phyloP scores from a whole-genome alignment of 2,888 invertebrate species.

The Iphiclides podalirius region DNA sequence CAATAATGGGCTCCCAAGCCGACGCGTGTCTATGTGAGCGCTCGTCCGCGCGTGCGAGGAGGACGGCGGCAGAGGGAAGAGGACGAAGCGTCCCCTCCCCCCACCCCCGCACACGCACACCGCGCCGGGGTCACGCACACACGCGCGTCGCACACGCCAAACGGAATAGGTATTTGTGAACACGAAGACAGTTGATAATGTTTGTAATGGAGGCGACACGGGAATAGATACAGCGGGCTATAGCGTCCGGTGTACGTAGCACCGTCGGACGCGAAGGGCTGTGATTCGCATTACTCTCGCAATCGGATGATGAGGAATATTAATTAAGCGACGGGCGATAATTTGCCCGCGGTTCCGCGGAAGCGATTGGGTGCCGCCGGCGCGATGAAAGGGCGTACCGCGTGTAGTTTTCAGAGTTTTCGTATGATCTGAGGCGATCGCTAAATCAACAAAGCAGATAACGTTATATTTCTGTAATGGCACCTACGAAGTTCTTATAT shows the following conservation, averaged over 20 bases:
- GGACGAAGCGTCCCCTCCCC: slow-evolving; percentile 26
- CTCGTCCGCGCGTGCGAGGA: slow-evolving; percentile 38
- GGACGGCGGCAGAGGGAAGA: slow-evolving; percentile 23
- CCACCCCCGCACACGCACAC: slow-evolving; percentile 28
- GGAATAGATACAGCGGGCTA: slow-evolving; percentile 21
- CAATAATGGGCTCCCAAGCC: slow-evolving; percentile 60
- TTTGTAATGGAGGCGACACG: slow-evolving; percentile 46
- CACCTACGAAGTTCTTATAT: too few relatives aligned
- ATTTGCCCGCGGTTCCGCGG: slow-evolving; percentile 38
- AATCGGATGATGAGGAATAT: slow-evolving; percentile 48
- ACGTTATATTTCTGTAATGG: too few relatives aligned
- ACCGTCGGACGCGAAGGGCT: slow-evolving; percentile 37
- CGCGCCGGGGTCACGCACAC: slow-evolving; percentile 34
- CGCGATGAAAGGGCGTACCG: too few relatives aligned
- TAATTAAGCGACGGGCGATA: slow-evolving; percentile 41
- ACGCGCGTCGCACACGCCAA: slow-evolving; percentile 32
- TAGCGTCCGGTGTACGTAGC: slow-evolving; percentile 19
- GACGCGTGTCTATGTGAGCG: slow-evolving; percentile 37
- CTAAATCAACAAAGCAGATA: too few relatives aligned
- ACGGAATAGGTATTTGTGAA: slow-evolving; percentile 42
- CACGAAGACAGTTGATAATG: slow-evolving; percentile 44
- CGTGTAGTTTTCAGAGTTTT: too few relatives aligned
- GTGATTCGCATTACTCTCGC: slow-evolving; percentile 46
- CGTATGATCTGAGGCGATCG: too few relatives aligned
- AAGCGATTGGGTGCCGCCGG: slow-evolving; percentile 29